phyloP scores from a whole-genome alignment of 2,797 vertebrate species.

The Valencia hispanica region DNA sequence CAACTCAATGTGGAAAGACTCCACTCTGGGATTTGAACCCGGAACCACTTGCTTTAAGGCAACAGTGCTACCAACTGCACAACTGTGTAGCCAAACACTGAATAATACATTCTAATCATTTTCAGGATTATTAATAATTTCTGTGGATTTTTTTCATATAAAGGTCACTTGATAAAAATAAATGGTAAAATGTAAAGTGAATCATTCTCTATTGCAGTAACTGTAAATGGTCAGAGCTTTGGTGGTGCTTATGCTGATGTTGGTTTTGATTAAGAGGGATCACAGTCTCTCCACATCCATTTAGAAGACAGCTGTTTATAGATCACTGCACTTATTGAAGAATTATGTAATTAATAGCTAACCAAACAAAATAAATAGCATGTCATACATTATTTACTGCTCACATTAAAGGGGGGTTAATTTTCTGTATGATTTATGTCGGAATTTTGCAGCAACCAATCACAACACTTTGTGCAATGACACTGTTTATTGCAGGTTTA shows the following conservation, averaged over 20 bases:
- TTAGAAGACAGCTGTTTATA: conserved; percentile 7
- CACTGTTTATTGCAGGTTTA: conserved; percentile 23
- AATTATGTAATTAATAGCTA: conserved; percentile 18
- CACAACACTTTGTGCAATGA: conserved; percentile 32
- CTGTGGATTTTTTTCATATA: not conserved
- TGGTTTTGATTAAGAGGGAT: conserved; percentile 6
- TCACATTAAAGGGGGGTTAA: conserved; percentile 19
- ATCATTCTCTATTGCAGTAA: not conserved
- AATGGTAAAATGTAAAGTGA: not conserved
- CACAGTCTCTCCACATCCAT: conserved; percentile 9
- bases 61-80: not conserved
- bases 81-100: not conserved
- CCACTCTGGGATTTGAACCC: not conserved
- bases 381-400: conserved; percentile 11
- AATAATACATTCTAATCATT: conserved; percentile 12
- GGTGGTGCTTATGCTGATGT: not conserved
- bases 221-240: not conserved
- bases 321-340: conserved; percentile 12
- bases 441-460: conserved; percentile 25
- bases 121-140: conserved; percentile 4
- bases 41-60: not conserved
- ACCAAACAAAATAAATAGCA: conserved; percentile 26
- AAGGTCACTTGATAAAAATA: not conserved
- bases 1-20: not conserved
- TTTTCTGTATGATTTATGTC: conserved; percentile 14